Evolutionary conservation across 1,140 invertebrate species (phyloP), one percentile per base, ranked within the genome.

Genomic region (Lordiphosa stackelbergi): DNA sequence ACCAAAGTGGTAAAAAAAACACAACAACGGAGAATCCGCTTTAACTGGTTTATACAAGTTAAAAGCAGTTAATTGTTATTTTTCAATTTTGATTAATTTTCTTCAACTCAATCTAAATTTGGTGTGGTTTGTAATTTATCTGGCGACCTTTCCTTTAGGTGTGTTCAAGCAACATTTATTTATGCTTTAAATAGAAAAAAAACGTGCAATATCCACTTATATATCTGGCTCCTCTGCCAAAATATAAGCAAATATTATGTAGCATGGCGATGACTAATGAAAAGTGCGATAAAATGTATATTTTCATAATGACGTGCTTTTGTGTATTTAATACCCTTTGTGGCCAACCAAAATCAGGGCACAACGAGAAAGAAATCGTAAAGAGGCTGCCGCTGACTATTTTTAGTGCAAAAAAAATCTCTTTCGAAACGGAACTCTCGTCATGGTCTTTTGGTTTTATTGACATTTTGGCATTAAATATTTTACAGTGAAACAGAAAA

Each of bases 191-290:
- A 11, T 28, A 22, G 11, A 40, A 37, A 69, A 69, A 72, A 77
- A 77, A 77, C 69, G 73, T 77, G 73, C 65, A 66, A 70, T 79
- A 66, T 60, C 36, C 22, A 56, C 60, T 65, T 56, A 65, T 48
- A 57, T 66, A 52, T 48, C 48, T 31, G 35, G 42, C 24, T 34
- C 2, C 13, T 42, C 12, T 58, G 11, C 31, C 11, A 12, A 34
- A 13, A 34, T 45, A 4, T 35, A 40, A 16, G 57, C 48, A 55
- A 56, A 61, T 34, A 46, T 46, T 24, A 46, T 46, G 43, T 31
- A 46, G 22, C 24, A 4, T 58, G 53, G 49, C 22, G 34, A 73
- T 79, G 75, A 79, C 75, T 79, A 75, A 79, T 58, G 52, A 43
- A 11, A 12, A 53, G 45, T 51, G 54, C 57, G 53, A 53, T 19